These are phyloP conservation scores for Lasius platythorax DNA, from an alignment of 2,888 invertebrate genomes.

Conservation along the genomic window DNA sequence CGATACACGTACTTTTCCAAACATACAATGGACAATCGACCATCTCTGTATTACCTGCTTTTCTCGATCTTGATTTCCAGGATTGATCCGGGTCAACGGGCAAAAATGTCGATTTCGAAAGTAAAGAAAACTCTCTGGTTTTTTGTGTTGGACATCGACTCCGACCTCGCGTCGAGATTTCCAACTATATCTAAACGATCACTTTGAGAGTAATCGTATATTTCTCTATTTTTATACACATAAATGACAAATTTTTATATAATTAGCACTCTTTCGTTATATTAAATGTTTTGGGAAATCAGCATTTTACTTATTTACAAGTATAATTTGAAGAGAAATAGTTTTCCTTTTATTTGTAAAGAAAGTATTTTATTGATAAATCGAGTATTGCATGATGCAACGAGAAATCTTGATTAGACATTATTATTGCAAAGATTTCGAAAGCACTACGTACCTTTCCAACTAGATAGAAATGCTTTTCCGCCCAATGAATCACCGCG, in stretches of 20 bases:
- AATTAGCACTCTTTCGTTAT: neutral
- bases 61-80: conserved; percentile 78
- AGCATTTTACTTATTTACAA: conserved; percentile 2
- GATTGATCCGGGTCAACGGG: conserved; percentile 64
- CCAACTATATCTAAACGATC: conserved; percentile 4
- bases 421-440: conserved; percentile 26
- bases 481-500: conserved; percentile 65
- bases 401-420: conserved; percentile 2
- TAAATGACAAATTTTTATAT: neutral
- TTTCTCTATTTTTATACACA: conserved; percentile 1
- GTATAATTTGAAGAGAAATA: neutral
- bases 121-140: conserved; percentile 49
- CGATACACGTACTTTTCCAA: conserved; percentile 41
- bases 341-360: neutral
- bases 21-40: conserved; percentile 69
- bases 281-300: neutral
- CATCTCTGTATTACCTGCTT: conserved; percentile 75
- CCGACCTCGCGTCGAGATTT: neutral
- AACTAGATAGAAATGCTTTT: conserved; percentile 39
- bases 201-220: neutral
- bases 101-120: conserved; percentile 54
- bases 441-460: conserved; percentile 59
- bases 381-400: conserved; percentile 11
- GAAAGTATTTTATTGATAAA: neutral
- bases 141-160: conserved; percentile 28